A percentile compares a stretch with the other conserved stretches of the same genome.
Conservation (phyloP, 2,888 invertebrate genomes). For the Leptarthrus brevirostris region DNA sequence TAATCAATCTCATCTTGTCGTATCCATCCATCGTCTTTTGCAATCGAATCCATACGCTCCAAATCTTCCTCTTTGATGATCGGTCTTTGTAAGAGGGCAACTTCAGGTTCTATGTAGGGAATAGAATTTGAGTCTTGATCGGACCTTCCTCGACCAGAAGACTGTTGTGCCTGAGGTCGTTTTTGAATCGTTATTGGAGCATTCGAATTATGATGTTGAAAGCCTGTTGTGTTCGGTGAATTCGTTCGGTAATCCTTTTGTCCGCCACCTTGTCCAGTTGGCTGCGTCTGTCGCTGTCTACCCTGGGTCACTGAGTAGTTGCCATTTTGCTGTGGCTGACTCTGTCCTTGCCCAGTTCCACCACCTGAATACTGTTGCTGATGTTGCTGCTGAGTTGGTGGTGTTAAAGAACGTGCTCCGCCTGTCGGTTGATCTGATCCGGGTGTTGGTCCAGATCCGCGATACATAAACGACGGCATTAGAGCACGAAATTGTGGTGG, state of each 20-base stretch:
- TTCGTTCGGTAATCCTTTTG: conserved; percentile 59
- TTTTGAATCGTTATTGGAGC: conserved; percentile 50
- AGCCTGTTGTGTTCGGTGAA: conserved; percentile 55
- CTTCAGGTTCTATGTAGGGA: conserved; percentile 68
- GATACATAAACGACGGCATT: conserved; percentile 80
- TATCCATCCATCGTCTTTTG: conserved; percentile 91
- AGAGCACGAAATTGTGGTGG: conserved; percentile 79
- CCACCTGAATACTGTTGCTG: conserved; percentile 43
- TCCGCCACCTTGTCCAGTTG: conserved; percentile 48
- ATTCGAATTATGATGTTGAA: conserved; percentile 40
- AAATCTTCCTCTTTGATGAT: conserved; percentile 95
- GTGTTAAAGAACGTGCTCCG: conserved; percentile 56
- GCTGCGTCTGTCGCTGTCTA: conserved; percentile 53
- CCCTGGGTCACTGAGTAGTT: conserved; percentile 50
- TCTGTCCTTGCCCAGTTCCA: conserved; percentile 25
- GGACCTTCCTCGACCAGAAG: conserved; percentile 55
- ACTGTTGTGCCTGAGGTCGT: conserved; percentile 33
- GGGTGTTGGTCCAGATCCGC: conserved; percentile 59
- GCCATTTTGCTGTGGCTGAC: conserved; percentile 51
- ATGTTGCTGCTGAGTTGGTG: conserved; percentile 55
- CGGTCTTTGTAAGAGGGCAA: conserved; percentile 79
- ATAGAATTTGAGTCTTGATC: conserved; percentile 60
- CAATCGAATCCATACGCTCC: conserved; percentile 90
- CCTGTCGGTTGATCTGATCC: conserved; percentile 48
- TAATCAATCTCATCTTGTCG: conserved; percentile 94